Evolutionary conservation across 2,888 invertebrate species (phyloP), one percentile per base, ranked within the genome.

Genomic region (Troglohyphantes excavatus): DNA sequence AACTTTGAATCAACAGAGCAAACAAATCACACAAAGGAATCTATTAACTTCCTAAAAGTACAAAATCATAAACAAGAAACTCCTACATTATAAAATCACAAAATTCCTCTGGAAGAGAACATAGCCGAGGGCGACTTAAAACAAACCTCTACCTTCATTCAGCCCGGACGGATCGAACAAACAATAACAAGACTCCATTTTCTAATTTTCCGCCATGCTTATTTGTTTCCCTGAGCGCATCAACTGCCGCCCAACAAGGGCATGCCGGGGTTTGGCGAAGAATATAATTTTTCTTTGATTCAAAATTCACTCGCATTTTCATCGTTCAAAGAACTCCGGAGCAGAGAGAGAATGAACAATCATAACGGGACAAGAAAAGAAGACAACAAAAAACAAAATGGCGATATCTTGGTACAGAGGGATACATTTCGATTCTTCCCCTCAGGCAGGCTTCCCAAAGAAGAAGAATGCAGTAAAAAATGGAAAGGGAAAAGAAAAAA

Each of bases 321-420:
- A 67, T 67, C 65, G 23, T 27, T 67, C 65, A 67, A 27, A 27
- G 27, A 61, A 61, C 23, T 61, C n/a, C n/a, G n/a, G n/a, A 67
- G 67, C 21, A 67, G n/a, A 23, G 17, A 26, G 13, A 61, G 33
- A 9, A 29, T 2, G 17, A 53, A 21, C 19, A 75, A 26, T 3
- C 23, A 27, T 26, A 75, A 27, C 19, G 26, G 29, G 23, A 27
- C 46, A 9, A 29, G 53, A 11, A 59, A 53, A 53, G 27, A 53
- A n/a, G n/a, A 26, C 7, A 29, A 53, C 46, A 75, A 33, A 59
- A 73, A 73, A 46, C 46, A 67, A 65, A 23, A 79, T 13, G 13
- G 43, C 65, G 79, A 79, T 79, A 79, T 79, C 67, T 76, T 63
- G 46, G 33, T 81, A 26, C 43, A 17, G 65, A 19, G 13, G 43